Evolutionary conservation across 2,888 invertebrate species (phyloP), one percentile per base, ranked within the genome.

Genomic region (Choreutis nemorana): DNA sequence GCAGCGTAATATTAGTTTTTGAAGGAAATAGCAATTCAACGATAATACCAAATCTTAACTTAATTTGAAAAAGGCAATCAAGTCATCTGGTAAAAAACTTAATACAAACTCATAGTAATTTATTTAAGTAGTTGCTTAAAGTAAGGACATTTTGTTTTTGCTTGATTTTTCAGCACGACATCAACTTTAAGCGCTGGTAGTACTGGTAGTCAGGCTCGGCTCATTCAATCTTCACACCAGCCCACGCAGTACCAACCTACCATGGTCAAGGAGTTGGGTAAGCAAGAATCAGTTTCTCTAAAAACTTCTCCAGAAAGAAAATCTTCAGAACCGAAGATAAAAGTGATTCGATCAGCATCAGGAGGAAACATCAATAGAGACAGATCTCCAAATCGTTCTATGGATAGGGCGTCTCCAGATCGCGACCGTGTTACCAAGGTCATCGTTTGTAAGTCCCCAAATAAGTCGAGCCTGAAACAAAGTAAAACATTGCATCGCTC

Each of bases 171-270:
- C 81, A 94, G 94, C 81, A 94, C 94, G 55, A 94, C 94, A 48
- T 94, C 94, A 52, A 95, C 95, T 39, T 83, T 95, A 60, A 94
- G 94, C 49, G 94, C 94, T 36, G 94, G 94, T 58, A 94, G 94
- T 73, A 94, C 94, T 29, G 91, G 94, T 55, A 93, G 92, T 65
- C 93, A 94, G 75, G 94, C 95, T 35, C 87, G 93, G 54, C 86
- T 95, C 57, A 93, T 95, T 62, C 94, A 94, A 79, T 92, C 94
- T 43, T 95, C 94, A 45, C 91, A 94, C 73, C 93, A 94, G 56
- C 95, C 95, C 34, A 89, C 92, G 52, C 91, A 89, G 66, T 94
- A 94, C 75, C 93, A 94, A 53, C 94, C 94, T 34, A 87, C 90
- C 47, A 86, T 88, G 66, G 87, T 90, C 58, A 90, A 91, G 81